Conservation (phyloP, 1,140 invertebrate species). For the Antheraea mylitta region DNA sequence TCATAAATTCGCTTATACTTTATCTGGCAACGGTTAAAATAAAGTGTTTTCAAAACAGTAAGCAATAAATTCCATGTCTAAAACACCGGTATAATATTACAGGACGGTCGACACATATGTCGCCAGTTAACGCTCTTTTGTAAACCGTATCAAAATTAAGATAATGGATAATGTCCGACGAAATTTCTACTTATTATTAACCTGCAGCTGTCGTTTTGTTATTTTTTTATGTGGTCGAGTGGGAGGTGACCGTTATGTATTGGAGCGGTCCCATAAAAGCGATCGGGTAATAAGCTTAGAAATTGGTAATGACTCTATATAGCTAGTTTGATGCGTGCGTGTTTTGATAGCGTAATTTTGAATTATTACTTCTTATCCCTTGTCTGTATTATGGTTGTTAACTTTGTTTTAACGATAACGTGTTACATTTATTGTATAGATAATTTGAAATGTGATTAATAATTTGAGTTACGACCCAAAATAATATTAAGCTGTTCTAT, state of each 20-base stretch:
- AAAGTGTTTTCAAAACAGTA: background rate
- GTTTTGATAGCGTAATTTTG: constrained; percentile 39
- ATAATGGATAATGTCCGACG: constrained; percentile 67
- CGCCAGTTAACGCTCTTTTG: constrained; percentile 68
- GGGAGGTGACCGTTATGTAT: constrained; percentile 61
- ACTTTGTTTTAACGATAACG: constrained; percentile 11
- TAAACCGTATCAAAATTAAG: constrained; percentile 72
- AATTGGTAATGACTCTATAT: constrained; percentile 67
- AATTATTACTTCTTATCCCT: constrained; percentile 52
- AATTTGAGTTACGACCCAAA: background rate
- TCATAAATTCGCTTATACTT: background rate
- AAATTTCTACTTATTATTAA: constrained; percentile 66
- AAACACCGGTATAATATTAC: constrained; percentile 3
- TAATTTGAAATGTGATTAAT: background rate
- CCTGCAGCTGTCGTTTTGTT: constrained; percentile 60
- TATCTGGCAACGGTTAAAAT: background rate
- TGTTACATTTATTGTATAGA: background rate
- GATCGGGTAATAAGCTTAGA: constrained; percentile 54
- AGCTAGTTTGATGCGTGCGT: constrained; percentile 37
- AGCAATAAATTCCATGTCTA: background rate
- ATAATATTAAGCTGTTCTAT: background rate
- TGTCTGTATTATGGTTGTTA: constrained; percentile 27
- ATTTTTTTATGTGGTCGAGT: constrained; percentile 47
- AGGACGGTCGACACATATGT: constrained; percentile 49
- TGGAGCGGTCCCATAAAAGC: constrained; percentile 54